These are phyloP conservation scores for Philopedon plagiatum DNA, from an alignment of 2,888 invertebrate species.

Conservation along the genomic window DNA sequence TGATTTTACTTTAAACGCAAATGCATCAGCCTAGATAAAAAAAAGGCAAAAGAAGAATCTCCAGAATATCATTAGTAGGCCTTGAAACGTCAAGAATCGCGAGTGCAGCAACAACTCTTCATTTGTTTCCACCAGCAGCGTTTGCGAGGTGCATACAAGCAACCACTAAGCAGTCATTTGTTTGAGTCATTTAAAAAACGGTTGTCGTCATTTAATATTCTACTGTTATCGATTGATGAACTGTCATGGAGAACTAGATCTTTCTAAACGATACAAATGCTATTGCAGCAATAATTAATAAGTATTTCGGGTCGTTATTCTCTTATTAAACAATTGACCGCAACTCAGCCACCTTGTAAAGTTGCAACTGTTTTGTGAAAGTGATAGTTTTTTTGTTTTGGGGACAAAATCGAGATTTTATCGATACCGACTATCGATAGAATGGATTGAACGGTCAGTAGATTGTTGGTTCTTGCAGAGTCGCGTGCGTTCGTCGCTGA, in stretches of 20 bases:
- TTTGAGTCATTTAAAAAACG: neutral
- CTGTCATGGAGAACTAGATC: constrained; percentile 17
- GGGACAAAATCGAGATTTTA: constrained; percentile 34
- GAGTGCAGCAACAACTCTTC: neutral
- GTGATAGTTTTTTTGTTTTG: constrained; percentile 48
- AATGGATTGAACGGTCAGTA: constrained; percentile 18
- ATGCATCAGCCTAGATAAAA: constrained; percentile 9
- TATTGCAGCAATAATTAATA: constrained; percentile 19
- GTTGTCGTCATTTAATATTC: neutral
- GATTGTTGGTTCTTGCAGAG: constrained; percentile 3
- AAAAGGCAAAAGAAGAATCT: neutral
- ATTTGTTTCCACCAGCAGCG: neutral
- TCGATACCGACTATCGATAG: constrained; percentile 17
- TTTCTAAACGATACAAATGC: constrained; percentile 10
- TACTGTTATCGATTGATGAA: neutral
- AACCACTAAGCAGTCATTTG: neutral
- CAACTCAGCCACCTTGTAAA: constrained; percentile 29
- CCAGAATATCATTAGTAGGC: neutral
- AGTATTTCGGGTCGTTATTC: constrained; percentile 39
- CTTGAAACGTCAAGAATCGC: constrained; percentile 8
- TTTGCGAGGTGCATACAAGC: neutral
- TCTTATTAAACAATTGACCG: constrained; percentile 36
- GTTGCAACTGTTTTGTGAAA: constrained; percentile 50
- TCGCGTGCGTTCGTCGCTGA: neutral
- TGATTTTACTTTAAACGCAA: neutral